phyloP scores from a whole-genome alignment of 2,113 vertebrate species.

The Corythaixoides concolor region DNA sequence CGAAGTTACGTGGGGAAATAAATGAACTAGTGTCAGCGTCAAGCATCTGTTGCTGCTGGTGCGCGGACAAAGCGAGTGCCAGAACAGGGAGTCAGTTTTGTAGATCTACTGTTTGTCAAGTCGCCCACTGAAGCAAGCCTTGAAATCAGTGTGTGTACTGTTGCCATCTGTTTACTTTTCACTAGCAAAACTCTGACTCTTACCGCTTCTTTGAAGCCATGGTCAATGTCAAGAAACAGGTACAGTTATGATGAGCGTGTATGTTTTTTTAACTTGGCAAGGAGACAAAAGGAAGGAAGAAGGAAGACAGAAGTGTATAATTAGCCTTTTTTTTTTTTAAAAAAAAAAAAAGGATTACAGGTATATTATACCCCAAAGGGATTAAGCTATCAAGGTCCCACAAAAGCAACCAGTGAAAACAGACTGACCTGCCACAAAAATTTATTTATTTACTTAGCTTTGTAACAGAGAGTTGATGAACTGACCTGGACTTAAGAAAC shows the following conservation, averaged over 20 bases:
- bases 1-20: conserved; percentile 17
- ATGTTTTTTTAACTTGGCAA: conserved; percentile 19
- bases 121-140: conserved; percentile 56
- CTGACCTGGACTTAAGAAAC: background rate
- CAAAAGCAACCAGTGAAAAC: background rate
- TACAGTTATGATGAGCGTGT: conserved; percentile 27
- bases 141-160: conserved; percentile 54
- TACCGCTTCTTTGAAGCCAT: conserved; percentile 38
- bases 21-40: conserved; percentile 50
- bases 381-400: background rate
- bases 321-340: background rate
- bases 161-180: conserved; percentile 52
- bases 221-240: conserved; percentile 46
- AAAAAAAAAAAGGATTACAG: background rate
- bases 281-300: conserved; percentile 6
- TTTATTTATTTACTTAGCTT: background rate
- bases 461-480: background rate
- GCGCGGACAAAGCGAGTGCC: conserved; percentile 34
- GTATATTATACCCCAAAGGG: background rate
- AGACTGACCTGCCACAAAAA: background rate
- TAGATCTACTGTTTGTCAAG: conserved; percentile 59
- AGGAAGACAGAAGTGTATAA: background rate
- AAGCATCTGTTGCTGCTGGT: conserved; percentile 66
- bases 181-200: conserved; percentile 54
- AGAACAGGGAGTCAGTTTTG: conserved; percentile 65